Percentiles rank a stretch among this genome's conserved stretches.
Evolutionary conservation across 2,888 invertebrate genomes (phyloP).

Genomic region (Hydriomena furcata): DNA sequence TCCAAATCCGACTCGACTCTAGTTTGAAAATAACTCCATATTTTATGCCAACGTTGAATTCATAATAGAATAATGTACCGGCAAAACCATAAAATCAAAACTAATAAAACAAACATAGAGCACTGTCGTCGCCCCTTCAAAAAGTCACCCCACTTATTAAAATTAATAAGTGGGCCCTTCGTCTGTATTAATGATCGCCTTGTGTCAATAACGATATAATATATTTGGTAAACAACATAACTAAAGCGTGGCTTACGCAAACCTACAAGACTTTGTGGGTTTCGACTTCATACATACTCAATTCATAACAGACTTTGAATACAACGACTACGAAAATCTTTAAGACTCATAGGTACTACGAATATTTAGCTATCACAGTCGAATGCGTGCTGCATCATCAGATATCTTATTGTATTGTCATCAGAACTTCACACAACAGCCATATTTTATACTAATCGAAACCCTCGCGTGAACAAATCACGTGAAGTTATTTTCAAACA

Average conservation of each 20-base stretch:
- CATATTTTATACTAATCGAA: too few relatives aligned
- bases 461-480: too few relatives aligned
- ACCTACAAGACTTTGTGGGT: conserved; percentile 36
- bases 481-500: too few relatives aligned
- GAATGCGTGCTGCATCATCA: too few relatives aligned
- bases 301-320: too few relatives aligned
- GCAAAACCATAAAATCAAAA: conserved; percentile 74
- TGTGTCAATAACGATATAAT: conserved; percentile 80
- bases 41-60: conserved; percentile 6
- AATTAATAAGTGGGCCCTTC: conserved; percentile 81
- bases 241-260: conserved; percentile 49
- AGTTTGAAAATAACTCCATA: too few relatives aligned
- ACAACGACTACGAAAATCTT: too few relatives aligned
- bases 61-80: conserved; percentile 31
- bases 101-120: conserved; percentile 69
- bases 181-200: conserved; percentile 79
- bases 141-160: conserved; percentile 80
- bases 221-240: conserved; percentile 76
- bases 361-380: too few relatives aligned
- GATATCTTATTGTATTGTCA: too few relatives aligned
- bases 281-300: not conserved
- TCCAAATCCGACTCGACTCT: not conserved
- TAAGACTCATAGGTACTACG: too few relatives aligned
- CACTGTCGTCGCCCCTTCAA: conserved; percentile 66
- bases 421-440: too few relatives aligned